Conservation (phyloP, 2,797 vertebrate genomes). For the Chrosomus eos region DNA sequence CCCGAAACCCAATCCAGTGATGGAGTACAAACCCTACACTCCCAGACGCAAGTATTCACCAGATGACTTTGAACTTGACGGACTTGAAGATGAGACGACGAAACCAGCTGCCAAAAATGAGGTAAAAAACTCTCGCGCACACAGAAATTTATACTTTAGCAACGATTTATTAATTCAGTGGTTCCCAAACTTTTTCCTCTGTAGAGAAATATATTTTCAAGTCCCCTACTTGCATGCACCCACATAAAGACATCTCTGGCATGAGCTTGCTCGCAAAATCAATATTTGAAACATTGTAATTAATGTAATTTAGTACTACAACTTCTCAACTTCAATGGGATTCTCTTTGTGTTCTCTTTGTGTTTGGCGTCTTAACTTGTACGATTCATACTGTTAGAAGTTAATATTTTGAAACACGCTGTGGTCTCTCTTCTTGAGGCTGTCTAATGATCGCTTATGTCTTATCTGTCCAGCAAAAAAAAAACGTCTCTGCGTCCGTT, state of each 20-base stretch:
- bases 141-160: background rate
- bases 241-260: background rate
- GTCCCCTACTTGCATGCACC: background rate
- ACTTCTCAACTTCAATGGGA: background rate
- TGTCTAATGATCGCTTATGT: too few relatives aligned
- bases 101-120: slow-evolving; percentile 53
- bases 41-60: slow-evolving; percentile 80
- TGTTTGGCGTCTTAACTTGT: background rate
- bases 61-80: slow-evolving; percentile 82
- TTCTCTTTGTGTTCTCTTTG: background rate
- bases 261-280: background rate
- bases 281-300: background rate
- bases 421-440: too few relatives aligned
- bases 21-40: slow-evolving; percentile 81
- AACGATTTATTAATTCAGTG: background rate
- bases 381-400: background rate
- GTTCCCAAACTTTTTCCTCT: background rate
- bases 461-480: too few relatives aligned
- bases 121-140: slow-evolving; percentile 65
- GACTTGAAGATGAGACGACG: slow-evolving; percentile 70
- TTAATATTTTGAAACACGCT: background rate
- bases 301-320: background rate
- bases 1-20: slow-evolving; percentile 70
- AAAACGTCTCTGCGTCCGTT: too few relatives aligned
- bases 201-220: background rate